Evolutionary conservation across 1,140 invertebrate species (phyloP).

Genomic region (Drosophila ercepeae): DNA sequence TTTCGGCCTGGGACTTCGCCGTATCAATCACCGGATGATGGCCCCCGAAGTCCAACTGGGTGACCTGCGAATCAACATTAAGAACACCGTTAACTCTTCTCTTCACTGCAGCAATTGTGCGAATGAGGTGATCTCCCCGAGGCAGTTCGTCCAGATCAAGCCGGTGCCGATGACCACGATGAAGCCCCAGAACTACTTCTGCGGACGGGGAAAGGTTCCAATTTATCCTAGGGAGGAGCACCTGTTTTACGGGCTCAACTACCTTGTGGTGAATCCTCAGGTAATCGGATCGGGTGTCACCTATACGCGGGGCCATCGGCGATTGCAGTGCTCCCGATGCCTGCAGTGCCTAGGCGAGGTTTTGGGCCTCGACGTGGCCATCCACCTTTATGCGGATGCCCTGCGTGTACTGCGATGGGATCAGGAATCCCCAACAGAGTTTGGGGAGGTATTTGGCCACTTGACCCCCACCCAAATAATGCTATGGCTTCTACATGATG

Average conservation of each 20-base stretch:
- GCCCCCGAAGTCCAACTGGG: constrained; percentile 4
- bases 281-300: constrained; percentile 1
- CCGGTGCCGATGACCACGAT: constrained; percentile 26
- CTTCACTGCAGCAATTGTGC: constrained; percentile 47
- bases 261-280: constrained; percentile 21
- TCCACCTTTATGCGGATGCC: constrained; percentile 36
- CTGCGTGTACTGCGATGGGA: constrained; percentile 10
- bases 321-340: constrained; percentile 38
- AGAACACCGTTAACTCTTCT: neutral
- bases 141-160: constrained; percentile 13
- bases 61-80: constrained; percentile 7
- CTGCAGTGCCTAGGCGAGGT: constrained; percentile 27
- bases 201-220: neutral
- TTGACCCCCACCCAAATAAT: constrained; percentile 42
- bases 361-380: constrained; percentile 13
- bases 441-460: constrained; percentile 30
- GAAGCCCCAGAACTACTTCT: constrained; percentile 22
- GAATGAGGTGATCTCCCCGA: constrained; percentile 12
- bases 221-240: constrained; percentile 7
- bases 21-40: constrained; percentile 1
- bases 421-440: neutral
- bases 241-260: constrained; percentile 46
- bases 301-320: neutral
- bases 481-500: constrained; percentile 45
- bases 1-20: constrained; percentile 17